Evolutionary conservation across 2,113 vertebrate species (phyloP).

Genomic region (Cacatua alba): DNA sequence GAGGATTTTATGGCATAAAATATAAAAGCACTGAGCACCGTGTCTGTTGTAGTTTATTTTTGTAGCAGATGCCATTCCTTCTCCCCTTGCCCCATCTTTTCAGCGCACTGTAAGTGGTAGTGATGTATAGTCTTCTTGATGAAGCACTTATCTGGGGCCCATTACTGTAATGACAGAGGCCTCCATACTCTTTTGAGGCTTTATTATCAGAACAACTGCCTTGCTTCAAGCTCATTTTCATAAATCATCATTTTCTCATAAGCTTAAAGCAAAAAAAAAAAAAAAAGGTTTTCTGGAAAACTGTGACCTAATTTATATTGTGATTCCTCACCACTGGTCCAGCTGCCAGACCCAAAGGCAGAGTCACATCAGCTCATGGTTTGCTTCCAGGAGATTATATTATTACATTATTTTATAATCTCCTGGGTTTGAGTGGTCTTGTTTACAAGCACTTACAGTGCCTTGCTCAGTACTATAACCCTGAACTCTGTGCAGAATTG

Average conservation of each 20-base stretch:
- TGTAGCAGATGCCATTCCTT: slow-evolving; percentile 42
- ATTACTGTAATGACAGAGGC: slow-evolving; percentile 46
- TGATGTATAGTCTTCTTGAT: slow-evolving; percentile 20
- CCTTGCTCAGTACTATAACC: not conserved
- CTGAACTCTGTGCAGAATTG: not conserved
- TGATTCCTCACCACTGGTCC: not conserved
- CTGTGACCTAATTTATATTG: slow-evolving; percentile 5
- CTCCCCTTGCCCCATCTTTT: slow-evolving; percentile 16
- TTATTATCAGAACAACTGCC: slow-evolving; percentile 39
- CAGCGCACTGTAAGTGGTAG: not conserved
- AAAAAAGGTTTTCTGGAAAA: not conserved
- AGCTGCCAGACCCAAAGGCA: slow-evolving; percentile 14
- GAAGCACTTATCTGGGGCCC: slow-evolving; percentile 43
- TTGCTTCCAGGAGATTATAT: slow-evolving; percentile 15
- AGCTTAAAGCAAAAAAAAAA: slow-evolving; percentile 1
- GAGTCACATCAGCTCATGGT: not conserved
- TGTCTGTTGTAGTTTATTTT: slow-evolving; percentile 32
- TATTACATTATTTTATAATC: slow-evolving; percentile 15
- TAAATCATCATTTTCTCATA: slow-evolving; percentile 46
- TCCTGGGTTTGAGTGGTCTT: not conserved
- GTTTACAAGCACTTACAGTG: not conserved
- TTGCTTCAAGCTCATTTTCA: slow-evolving; percentile 48
- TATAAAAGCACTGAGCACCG: not conserved
- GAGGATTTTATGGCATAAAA: slow-evolving; percentile 3
- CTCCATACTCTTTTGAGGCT: slow-evolving; percentile 8